Conservation (phyloP, 2,113 vertebrate genomes). For the Pluvialis apricaria region DNA sequence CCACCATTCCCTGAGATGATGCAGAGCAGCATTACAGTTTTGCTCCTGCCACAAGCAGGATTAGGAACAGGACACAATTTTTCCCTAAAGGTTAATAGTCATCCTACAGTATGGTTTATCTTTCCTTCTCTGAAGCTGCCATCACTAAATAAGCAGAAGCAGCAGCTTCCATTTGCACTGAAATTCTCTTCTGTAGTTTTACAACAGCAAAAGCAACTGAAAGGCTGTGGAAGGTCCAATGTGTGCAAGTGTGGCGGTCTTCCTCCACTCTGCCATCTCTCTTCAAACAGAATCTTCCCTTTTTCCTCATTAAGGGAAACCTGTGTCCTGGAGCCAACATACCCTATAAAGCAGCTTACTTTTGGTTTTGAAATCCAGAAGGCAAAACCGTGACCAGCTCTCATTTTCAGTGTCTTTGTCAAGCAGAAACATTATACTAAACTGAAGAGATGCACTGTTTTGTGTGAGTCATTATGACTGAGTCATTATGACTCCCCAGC, state of each 20-base stretch:
- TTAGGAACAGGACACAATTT: background rate
- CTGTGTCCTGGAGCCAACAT: background rate
- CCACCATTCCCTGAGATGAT: background rate
- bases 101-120: background rate
- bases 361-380: background rate
- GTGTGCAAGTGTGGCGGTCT: background rate
- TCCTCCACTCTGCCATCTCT: background rate
- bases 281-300: background rate
- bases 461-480: background rate
- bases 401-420: background rate
- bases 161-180: background rate
- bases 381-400: background rate
- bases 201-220: background rate
- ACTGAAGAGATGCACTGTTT: background rate
- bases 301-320: background rate
- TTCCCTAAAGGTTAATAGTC: background rate
- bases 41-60: background rate
- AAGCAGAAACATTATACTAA: background rate
- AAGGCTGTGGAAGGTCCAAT: background rate
- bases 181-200: background rate
- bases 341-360: background rate
- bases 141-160: background rate
- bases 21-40: background rate
- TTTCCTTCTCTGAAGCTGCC: background rate
- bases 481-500: accelerated